Evolutionary conservation across 1,140 invertebrate genomes (phyloP).

Genomic region (Pseudachorutes palmiensis): DNA sequence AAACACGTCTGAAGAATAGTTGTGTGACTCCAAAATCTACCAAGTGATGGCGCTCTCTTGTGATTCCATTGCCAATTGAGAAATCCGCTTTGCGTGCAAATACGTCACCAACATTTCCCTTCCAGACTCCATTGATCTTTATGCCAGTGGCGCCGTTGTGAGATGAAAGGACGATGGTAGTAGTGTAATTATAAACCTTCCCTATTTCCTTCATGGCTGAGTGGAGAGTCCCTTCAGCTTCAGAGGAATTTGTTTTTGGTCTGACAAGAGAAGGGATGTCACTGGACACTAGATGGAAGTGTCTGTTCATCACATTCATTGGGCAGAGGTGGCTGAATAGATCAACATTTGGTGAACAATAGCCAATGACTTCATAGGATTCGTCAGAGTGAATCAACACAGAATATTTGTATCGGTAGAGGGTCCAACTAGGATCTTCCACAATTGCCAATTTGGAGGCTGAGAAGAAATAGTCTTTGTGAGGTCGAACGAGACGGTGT

Average conservation of each 20-base stretch:
- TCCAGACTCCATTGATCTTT: background rate
- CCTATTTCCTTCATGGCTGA: background rate
- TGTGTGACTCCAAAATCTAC: background rate
- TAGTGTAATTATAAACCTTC: background rate
- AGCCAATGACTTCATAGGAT: too few species aligned
- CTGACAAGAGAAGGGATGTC: background rate
- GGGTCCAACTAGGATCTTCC: too few species aligned
- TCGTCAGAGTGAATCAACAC: too few species aligned
- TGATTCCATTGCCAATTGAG: background rate
- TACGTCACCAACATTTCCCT: constrained; percentile 3
- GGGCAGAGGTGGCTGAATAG: background rate
- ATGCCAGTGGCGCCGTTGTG: background rate
- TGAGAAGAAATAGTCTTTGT: constrained; percentile 3
- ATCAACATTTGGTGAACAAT: too few species aligned
- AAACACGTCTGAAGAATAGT: background rate
- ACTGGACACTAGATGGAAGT: background rate
- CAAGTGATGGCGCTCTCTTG: background rate
- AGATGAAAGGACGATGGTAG: background rate
- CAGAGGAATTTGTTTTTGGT: background rate
- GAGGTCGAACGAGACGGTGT: background rate
- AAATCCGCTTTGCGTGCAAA: background rate
- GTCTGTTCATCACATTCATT: background rate
- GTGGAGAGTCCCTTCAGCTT: background rate
- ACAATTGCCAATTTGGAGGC: background rate
- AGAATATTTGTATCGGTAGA: too few species aligned